Evolutionary conservation across 2,113 vertebrate genomes (phyloP), one percentile per base, ranked within the genome.

Genomic region (Oenanthe oenanthe): DNA sequence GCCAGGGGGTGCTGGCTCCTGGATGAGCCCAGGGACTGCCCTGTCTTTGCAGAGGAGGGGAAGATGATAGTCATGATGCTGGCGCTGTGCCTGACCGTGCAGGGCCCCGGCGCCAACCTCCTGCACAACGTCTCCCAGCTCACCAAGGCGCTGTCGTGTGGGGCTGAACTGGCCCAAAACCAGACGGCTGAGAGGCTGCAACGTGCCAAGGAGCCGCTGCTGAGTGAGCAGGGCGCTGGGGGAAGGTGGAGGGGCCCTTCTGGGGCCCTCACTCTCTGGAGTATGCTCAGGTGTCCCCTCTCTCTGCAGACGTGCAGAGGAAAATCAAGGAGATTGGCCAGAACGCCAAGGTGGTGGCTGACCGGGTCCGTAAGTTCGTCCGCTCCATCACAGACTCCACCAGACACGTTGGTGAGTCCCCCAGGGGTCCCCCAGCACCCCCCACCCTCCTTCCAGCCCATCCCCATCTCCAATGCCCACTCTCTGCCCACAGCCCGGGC

Each of bases 151-250:
- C 96, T 99, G 81, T 96, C 98, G 12, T 99, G 99, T 14, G 98
- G 98, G 5, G 98, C 98, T 0, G 98, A 99, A 87, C 96, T 99
- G 50, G 97, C 98, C 22, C 96, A 98, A 95, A 99, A 99, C 97
- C 99, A 99, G 95, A 99, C 98, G 0, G 98, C 97, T 0, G 97
- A 98, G 51, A 50, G 98, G 60, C 34, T 99, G 87, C 92, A 98
- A 45, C 86, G 86, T 0, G 97, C 98, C 10, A 95, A 90, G 63
- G 95, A 98, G 26, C 99, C 99, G 0, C 97, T 99, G 29, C 68
- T 98, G 89, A 97, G 99, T 99, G 97, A 99, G 98, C 6, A 5
- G 11, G 38, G 88, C 29, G 9, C 11, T 6, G 22, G 14, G 34
- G 36, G 32, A 48, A 20, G 7, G 38, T 0, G 1, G 13, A 28